Evolutionary conservation across 2,888 invertebrate genomes (phyloP).

Genomic region (Dendrolimus houi): DNA sequence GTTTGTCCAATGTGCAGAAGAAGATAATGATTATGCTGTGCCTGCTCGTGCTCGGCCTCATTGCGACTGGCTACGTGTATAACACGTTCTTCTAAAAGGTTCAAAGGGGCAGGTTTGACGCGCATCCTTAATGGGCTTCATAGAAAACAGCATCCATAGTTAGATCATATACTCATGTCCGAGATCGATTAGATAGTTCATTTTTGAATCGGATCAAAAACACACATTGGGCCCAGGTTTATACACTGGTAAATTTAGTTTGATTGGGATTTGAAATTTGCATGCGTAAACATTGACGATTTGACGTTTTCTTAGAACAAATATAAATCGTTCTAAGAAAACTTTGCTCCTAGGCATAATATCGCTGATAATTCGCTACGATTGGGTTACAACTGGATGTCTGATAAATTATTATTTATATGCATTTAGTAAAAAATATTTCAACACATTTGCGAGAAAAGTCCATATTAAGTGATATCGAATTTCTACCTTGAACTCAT

Average conservation of each 20-base stretch:
- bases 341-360: too few species aligned
- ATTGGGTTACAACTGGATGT: too few species aligned
- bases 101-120: conserved; percentile 68
- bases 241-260: conserved; percentile 5
- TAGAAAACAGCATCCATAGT: conserved; percentile 13
- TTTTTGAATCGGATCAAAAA: conserved; percentile 19
- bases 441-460: too few species aligned
- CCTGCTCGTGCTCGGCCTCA: conserved; percentile 86
- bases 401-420: too few species aligned
- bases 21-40: conserved; percentile 96
- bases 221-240: conserved; percentile 19
- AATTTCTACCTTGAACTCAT: too few species aligned
- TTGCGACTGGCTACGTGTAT: conserved; percentile 76
- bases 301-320: not conserved
- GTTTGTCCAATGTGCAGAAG: conserved; percentile 85
- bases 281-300: conserved; percentile 30
- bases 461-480: too few species aligned
- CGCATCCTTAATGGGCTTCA: conserved; percentile 16
- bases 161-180: conserved; percentile 4
- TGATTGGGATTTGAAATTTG: conserved; percentile 42
- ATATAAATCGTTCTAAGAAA: too few species aligned
- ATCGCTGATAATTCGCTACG: too few species aligned
- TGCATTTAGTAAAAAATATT: too few species aligned
- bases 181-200: too few species aligned
- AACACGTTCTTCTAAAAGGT: conserved; percentile 69